Evolutionary conservation across 2,888 invertebrate species (phyloP).

Genomic region (Plebejus argus): DNA sequence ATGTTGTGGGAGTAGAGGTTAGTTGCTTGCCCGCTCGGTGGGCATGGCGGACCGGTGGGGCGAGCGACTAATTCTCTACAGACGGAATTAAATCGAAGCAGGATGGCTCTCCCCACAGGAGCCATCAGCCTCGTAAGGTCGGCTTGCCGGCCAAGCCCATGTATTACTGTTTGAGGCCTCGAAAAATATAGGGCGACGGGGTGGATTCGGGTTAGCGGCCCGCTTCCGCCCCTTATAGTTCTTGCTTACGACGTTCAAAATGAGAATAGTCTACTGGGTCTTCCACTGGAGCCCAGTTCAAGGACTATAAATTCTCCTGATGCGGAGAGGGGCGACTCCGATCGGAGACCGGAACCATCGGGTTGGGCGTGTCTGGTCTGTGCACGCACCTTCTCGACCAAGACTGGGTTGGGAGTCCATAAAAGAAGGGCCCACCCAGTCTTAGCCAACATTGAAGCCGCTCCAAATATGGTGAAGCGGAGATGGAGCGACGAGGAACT

Average conservation of each 20-base stretch:
- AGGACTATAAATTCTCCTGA: slow-evolving; percentile 34
- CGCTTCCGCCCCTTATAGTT: not conserved
- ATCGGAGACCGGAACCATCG: slow-evolving; percentile 12
- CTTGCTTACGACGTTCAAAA: not conserved
- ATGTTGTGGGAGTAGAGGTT: too few relatives aligned
- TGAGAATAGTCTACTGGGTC: slow-evolving; percentile 34
- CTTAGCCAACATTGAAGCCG: too few relatives aligned
- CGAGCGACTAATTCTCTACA: too few relatives aligned
- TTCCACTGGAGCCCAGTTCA: slow-evolving; percentile 41
- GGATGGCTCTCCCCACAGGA: too few relatives aligned
- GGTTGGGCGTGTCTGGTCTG: slow-evolving; percentile 31
- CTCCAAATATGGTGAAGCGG: too few relatives aligned
- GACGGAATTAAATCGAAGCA: too few relatives aligned
- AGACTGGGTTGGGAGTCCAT: slow-evolving; percentile 26
- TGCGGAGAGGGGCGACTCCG: slow-evolving; percentile 26
- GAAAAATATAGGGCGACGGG: slow-evolving; percentile 7
- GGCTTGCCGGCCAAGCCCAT: slow-evolving; percentile 24
- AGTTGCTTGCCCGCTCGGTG: too few relatives aligned
- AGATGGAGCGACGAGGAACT: too few relatives aligned
- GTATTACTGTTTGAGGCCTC: slow-evolving; percentile 5
- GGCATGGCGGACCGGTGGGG: too few relatives aligned
- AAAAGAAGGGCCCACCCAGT: slow-evolving; percentile 18
- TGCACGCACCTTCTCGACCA: slow-evolving; percentile 14
- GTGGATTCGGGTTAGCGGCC: not conserved
- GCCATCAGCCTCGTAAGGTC: slow-evolving; percentile 22